Evolutionary conservation across 2,113 vertebrate genomes (phyloP), one percentile per base, ranked within the genome.

Genomic region (Zeus faber): DNA sequence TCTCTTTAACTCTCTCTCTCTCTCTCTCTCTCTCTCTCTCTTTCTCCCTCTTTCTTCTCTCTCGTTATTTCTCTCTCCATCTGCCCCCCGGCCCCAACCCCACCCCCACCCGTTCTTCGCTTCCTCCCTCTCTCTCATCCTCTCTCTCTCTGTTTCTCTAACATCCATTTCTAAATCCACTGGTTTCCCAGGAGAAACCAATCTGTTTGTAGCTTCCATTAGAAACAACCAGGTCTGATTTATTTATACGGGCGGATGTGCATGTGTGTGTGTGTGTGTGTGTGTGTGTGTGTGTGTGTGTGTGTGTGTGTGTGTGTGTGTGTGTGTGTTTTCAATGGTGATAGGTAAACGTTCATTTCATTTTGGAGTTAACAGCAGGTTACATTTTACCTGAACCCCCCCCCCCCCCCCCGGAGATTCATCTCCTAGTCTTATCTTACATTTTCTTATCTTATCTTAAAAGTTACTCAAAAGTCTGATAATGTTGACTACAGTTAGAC

Each of bases 161-260:
- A 21, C 41, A 68, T 75, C 65, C 78, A 76, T 70, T 80, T 65
- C n/a, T 62, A 49, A 70, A 50, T 50, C 50, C 40, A 40, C 48
- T 29, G 40, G 25, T 24, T 62, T 72, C 67, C 58, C 70, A 46
- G 14, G 45, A 66, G 62, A 60, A 65, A 13, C 11, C 39, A 65
- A 54, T 66, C 52, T 64, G 25, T 31, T 55, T 55, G 20, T 43
- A 59, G 29, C 44, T 17, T 70, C 63, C 57, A 26, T 66, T 62
- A 58, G 27, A 77, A 75, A 70, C 54, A 49, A 46, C 51, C 31
- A 44, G 1, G 46, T 59, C 44, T 82, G 58, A 76, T 84, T 83
- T 81, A 81, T 85, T 84, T 60, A 75, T 82, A 3, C 49, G 47
- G 16, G 47, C 25, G 45, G 2, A 23, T 25, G 22, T 47, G 45